Percentiles rank a stretch among this genome's conserved stretches.
These are phyloP conservation scores for Zaprionus taronus DNA, from an alignment of 1,140 invertebrate genomes.

Conservation along the genomic window DNA sequence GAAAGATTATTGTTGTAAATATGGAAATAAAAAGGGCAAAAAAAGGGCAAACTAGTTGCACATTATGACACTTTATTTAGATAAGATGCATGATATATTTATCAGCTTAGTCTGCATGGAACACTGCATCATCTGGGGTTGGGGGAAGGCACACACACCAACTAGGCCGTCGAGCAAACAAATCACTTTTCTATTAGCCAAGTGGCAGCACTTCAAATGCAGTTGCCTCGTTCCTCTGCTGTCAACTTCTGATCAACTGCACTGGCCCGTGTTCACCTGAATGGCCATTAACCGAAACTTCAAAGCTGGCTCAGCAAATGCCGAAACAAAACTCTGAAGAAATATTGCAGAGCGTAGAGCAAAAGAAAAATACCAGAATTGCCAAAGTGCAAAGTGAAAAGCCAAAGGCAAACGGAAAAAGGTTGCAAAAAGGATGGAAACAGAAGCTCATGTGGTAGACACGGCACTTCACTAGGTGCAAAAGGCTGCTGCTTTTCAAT, in stretches of 20 bases:
- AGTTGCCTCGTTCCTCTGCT: background rate
- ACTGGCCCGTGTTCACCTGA: background rate
- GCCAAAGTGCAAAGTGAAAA: constrained; percentile 26
- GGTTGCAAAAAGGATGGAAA: background rate
- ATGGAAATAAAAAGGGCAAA: background rate
- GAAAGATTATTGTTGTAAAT: background rate
- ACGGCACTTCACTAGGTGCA: background rate
- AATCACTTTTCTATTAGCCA: constrained; percentile 13
- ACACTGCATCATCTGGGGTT: background rate
- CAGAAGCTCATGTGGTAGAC: background rate
- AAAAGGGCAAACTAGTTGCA: background rate
- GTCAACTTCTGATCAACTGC: too few relatives aligned
- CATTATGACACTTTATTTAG: background rate
- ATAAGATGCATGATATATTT: background rate
- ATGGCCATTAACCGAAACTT: constrained; percentile 22
- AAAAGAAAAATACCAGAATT: constrained; percentile 10
- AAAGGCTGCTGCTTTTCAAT: background rate
- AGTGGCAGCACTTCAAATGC: constrained; percentile 6
- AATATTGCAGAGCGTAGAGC: constrained; percentile 12
- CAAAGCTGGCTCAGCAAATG: constrained; percentile 11
- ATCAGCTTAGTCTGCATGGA: background rate
- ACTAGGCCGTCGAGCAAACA: background rate
- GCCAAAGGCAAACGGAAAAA: constrained; percentile 13
- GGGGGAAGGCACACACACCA: too few relatives aligned
- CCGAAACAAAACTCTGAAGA: constrained; percentile 9